Evolutionary conservation across 2,113 vertebrate species (phyloP), one percentile per base, ranked within the genome.

Genomic region (Scomber japonicus): DNA sequence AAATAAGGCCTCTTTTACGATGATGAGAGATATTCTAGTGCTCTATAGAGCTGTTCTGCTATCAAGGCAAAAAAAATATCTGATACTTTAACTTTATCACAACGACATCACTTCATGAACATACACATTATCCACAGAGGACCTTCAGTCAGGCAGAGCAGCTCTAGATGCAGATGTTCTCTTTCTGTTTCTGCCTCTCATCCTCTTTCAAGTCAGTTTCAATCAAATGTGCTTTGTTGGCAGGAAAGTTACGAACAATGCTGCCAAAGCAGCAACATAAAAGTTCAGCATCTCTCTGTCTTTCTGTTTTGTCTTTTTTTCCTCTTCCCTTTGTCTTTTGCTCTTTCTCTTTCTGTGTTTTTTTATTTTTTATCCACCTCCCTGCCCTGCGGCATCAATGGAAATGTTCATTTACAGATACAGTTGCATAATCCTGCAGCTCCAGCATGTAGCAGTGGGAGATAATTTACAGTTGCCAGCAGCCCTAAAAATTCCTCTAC

Each of bases 401-500:
- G 71, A 79, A 66, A 51, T 71, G 78, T 77, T 83, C 81, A 77
- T 66, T 73, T 72, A 55, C 44, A 80, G 72, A 75, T 31, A 49
- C 68, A 19, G 72, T 81, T 91, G 82, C 72, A 56, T 85, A 91
- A 91, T 81, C 67, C 53, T 54, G 76, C 68, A 70, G 69, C 74
- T 75, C 46, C 75, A 57, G 67, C 67, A 19, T 49, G 12, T 0
- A 76, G 54, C 63, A 61, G 71, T 6, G 5, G 53, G 57, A 30
- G 68, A 70, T 77, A 16, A 72, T 63, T 64, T 48, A 31, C 60
- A 67, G 30, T 56, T 40, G 55, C 49, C 61, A 51, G 46, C 40
- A 78, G 73, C 73, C 35, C 0, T 50, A 11, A 63, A 80, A 65
- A 40, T 54, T 70, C 63, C 67, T 73, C 46, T 62, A n/a, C 46